Evolutionary conservation across 37 sponge, comb jelly and placozoan genomes (phyloP), one percentile per base, ranked within the genome.

Genomic region (Oscarella lobularis): DNA sequence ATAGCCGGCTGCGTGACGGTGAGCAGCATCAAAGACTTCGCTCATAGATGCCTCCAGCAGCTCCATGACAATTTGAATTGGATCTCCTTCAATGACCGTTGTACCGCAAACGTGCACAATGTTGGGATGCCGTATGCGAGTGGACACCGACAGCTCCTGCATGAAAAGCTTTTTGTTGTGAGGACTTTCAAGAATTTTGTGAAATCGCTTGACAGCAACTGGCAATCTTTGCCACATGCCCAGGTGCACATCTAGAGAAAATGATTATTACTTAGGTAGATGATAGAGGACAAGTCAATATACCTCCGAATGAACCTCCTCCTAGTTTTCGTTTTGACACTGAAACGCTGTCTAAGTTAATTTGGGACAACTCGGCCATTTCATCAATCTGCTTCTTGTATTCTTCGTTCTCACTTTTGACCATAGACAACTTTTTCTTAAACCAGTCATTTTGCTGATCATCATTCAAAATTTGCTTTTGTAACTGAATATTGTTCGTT

Each of bases 21-120:
- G 60, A 27, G 60, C 60, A 27, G 60, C 60, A 9, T 48, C 20
- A 9, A 48, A 27, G 9, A 48, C 14, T 27, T 48, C 60, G 20
- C 60, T 48, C 9, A 48, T 9, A 27, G 60, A 48, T 9, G 14
- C 60, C 20, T 48, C 14, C 9, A 48, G 60, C 9, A 48, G 60
- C 60, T 48, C 60, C 60, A 48, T 48, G 14, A 48, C 60, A 48
- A 48, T 48, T 48, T 48, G 60, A 48, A 48, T 48, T 27, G 60
- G 60, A 27, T 9, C 20, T 9, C 60, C 60, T 27, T 48, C 60
- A 9, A 48, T 9, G 14, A 48, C 20, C 60, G 20, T 20, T 27
- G 60, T 20, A 48, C 60, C 60, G 20, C 60, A 48, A 48, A 48
- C 20, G 20, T 9, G 20, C 60, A 48, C 20, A 48, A 48, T 48